Base-by-base conservation (phyloP, 2,888 invertebrate species). In the Cerceris rybyensis region DNA sequence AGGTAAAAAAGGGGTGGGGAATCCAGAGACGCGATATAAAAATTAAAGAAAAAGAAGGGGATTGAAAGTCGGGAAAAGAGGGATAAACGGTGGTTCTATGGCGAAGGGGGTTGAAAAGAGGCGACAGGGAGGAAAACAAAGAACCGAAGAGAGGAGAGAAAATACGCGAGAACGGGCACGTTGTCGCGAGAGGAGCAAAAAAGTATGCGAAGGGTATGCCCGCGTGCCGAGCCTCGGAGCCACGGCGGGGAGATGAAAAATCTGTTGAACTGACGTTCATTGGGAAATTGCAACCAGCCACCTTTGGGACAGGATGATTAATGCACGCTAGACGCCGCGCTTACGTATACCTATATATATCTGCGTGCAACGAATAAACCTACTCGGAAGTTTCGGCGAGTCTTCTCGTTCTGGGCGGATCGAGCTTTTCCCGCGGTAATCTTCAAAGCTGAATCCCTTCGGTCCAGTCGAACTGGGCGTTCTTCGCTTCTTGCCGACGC, bases 251-350 rank as follows among this genome's bases (percentile, higher is more conserved):
- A 76, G 75, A 82, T 83, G 82, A 84, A 86, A 84, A 88, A 86
- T 84, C 76, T 84, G 73, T 81, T 66, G 75, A 80, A 75, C 76
- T 70, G 82, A 86, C 85, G 80, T 88, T 89, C 87, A 90, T 89
- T 88, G 88, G 87, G 83, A 88, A 88, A 89, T 89, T 87, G 87
- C 84, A 72, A 77, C 55, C 60, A 75, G 81, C 74, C 82, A 81
- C 78, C 74, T 82, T 81, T 81, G 78, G 75, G 86, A 85, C 86
- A 86, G 87, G 77, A 88, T 89, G 85, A 85, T 85, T 85, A 83
- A 85, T 85, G 80, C 78, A n/a, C 13, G 57, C 67, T 78, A 83
- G 64, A 67, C 77, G 64, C 60, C 54, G 41, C 28, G 28, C 28
- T 28, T 28, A 28, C 28, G 28, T 28, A 1, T 28, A 28, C 8